A percentile compares a stretch with the other conserved stretches of the same genome.
Evolutionary conservation across 2,797 vertebrate genomes (phyloP).

Genomic region (Rhadinocentrus ornatus): DNA sequence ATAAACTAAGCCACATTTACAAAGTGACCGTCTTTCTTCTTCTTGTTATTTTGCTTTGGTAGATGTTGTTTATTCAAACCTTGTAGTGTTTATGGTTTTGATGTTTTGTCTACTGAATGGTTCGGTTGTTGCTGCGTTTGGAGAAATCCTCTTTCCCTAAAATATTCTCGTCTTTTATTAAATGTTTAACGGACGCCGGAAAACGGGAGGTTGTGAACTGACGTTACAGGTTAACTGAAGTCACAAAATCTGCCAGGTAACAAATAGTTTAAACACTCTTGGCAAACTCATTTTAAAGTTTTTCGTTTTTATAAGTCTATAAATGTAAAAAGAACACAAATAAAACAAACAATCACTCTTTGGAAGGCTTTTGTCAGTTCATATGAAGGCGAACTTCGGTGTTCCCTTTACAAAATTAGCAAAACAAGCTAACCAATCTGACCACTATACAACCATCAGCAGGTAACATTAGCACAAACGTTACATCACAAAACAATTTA

Average conservation of each 20-base stretch:
- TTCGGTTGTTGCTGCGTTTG: background rate
- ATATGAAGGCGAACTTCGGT: background rate
- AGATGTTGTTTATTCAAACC: too few relatives aligned
- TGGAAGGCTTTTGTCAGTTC: background rate
- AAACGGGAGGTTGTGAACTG: background rate
- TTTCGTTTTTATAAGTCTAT: background rate
- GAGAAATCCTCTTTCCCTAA: too few relatives aligned
- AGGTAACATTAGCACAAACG: constrained; percentile 16
- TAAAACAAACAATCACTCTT: background rate
- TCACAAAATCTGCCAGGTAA: background rate
- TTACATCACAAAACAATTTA: constrained; percentile 12
- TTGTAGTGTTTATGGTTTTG: too few relatives aligned
- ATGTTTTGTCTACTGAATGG: too few relatives aligned
- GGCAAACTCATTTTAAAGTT: background rate
- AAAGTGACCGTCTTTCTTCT: too few relatives aligned
- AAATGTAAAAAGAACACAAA: background rate
- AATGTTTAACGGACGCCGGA: too few relatives aligned
- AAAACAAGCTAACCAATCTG: constrained; percentile 24
- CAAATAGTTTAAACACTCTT: background rate
- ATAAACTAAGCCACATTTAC: too few relatives aligned
- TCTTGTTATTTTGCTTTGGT: too few relatives aligned
- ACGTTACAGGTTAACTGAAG: background rate
- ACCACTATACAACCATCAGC: constrained; percentile 13
- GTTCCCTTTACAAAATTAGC: constrained; percentile 2
- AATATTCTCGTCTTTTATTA: background rate